phyloP scores from a whole-genome alignment of 2,113 vertebrate species.

The Sebastes fasciatus region DNA sequence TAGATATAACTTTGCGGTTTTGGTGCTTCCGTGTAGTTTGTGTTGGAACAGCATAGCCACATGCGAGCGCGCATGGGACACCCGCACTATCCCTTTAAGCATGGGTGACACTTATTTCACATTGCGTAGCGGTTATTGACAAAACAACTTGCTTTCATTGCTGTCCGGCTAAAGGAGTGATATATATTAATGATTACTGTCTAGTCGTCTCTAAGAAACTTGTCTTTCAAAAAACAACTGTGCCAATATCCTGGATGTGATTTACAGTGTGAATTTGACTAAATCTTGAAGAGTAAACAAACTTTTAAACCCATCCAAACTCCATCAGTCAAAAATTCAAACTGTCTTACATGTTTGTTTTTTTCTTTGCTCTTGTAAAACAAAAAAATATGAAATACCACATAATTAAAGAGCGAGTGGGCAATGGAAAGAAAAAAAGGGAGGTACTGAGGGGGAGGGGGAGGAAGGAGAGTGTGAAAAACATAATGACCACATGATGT shows the following conservation, averaged over 20 bases:
- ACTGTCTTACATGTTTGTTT: neutral
- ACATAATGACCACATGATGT: constrained; percentile 46
- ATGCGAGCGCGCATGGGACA: too few species aligned
- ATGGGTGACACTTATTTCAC: too few species aligned
- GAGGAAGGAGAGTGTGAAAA: neutral
- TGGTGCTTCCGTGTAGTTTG: too few species aligned
- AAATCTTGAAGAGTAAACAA: neutral
- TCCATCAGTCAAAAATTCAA: neutral
- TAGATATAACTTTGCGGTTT: too few species aligned
- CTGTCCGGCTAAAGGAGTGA: neutral
- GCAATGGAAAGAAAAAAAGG: constrained; percentile 7
- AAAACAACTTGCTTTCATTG: neutral
- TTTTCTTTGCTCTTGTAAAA: neutral
- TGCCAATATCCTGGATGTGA: neutral
- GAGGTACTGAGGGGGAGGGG: neutral
- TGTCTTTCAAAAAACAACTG: neutral
- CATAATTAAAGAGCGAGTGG: constrained; percentile 34
- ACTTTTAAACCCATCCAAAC: neutral
- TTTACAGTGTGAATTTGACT: neutral
- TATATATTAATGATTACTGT: neutral
- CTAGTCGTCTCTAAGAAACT: neutral
- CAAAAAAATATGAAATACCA: constrained; percentile 6
- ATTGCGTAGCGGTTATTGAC: neutral
- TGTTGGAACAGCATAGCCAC: too few species aligned
- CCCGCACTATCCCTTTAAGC: too few species aligned